Percentiles rank a stretch among this genome's conserved stretches.
phyloP scores from a whole-genome alignment of 2,797 vertebrate species.

The Melopsittacus undulatus region DNA sequence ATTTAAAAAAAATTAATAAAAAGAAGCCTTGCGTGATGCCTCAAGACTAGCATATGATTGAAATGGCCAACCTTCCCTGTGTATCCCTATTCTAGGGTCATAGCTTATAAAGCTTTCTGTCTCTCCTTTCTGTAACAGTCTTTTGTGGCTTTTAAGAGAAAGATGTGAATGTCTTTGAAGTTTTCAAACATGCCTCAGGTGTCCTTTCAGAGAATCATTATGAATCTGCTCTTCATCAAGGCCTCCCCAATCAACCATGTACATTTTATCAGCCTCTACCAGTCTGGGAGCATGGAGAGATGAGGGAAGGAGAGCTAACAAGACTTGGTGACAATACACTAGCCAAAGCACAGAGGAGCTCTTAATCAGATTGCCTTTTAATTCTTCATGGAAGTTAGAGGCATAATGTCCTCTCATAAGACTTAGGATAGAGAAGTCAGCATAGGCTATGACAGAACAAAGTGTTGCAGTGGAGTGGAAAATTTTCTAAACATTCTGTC shows the following conservation, averaged over 20 bases:
- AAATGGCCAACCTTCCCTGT: not conserved
- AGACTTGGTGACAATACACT: not conserved
- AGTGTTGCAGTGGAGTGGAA: not conserved
- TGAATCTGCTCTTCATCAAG: slow-evolving; percentile 7
- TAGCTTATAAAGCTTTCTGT: not conserved
- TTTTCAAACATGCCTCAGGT: not conserved
- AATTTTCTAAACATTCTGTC: not conserved
- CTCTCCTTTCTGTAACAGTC: not conserved
- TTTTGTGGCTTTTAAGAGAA: slow-evolving; percentile 20
- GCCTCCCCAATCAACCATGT: not conserved
- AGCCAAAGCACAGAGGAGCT: not conserved
- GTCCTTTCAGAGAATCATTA: not conserved
- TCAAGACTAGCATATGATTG: not conserved
- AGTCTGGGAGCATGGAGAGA: not conserved
- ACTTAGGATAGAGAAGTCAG: not conserved
- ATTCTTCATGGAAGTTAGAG: not conserved
- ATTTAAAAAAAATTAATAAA: not conserved
- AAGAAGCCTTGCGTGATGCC: not conserved
- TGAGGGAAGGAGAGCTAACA: not conserved
- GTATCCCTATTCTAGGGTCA: not conserved
- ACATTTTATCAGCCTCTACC: not conserved
- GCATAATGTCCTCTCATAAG: not conserved
- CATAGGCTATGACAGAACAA: not conserved
- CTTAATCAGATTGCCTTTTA: slow-evolving; percentile 1
- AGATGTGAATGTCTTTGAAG: slow-evolving; percentile 27